Evolutionary conservation across 2,113 vertebrate genomes (phyloP).

Genomic region (Lampris megalopsis): DNA sequence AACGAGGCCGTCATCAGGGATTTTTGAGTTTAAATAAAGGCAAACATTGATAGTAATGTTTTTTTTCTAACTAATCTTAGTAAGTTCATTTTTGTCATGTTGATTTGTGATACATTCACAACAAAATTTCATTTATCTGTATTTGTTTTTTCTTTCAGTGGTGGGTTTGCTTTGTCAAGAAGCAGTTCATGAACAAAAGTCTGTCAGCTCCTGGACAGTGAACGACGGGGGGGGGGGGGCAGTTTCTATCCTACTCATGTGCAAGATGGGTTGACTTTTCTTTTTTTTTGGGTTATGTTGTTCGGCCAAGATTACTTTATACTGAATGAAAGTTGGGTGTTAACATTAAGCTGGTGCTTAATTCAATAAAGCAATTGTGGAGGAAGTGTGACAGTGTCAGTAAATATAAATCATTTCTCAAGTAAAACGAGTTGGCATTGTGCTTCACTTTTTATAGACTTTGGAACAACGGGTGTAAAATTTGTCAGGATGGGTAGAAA

Average conservation of each 20-base stretch:
- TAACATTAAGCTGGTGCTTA: slow-evolving; percentile 76
- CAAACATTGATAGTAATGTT: no score
- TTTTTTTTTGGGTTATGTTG: slow-evolving; percentile 34
- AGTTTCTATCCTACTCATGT: slow-evolving; percentile 45
- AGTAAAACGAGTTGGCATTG: no score
- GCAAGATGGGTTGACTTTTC: slow-evolving; percentile 38
- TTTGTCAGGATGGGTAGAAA: neutral
- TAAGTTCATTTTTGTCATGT: no score
- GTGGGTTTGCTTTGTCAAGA: slow-evolving; percentile 99
- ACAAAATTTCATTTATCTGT: neutral
- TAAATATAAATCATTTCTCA: no score
- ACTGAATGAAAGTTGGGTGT: slow-evolving; percentile 61
- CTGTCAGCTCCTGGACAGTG: slow-evolving; percentile 96
- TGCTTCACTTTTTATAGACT: neutral
- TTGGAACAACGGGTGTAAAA: neutral
- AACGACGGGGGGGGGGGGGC: slow-evolving; percentile 38
- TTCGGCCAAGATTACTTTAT: slow-evolving; percentile 72
- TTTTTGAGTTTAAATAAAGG: no score
- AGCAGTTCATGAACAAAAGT: slow-evolving; percentile 99
- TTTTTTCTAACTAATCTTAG: no score
- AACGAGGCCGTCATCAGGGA: no score
- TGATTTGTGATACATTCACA: no score
- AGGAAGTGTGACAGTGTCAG: neutral
- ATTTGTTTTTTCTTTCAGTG: slow-evolving; percentile 83
- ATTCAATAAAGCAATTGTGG: slow-evolving; percentile 71